Percentiles rank a stretch among this genome's conserved stretches.
These are phyloP conservation scores for Phylloscopus trochiloides DNA, from an alignment of 2,113 vertebrate genomes.

Conservation along the genomic window DNA sequence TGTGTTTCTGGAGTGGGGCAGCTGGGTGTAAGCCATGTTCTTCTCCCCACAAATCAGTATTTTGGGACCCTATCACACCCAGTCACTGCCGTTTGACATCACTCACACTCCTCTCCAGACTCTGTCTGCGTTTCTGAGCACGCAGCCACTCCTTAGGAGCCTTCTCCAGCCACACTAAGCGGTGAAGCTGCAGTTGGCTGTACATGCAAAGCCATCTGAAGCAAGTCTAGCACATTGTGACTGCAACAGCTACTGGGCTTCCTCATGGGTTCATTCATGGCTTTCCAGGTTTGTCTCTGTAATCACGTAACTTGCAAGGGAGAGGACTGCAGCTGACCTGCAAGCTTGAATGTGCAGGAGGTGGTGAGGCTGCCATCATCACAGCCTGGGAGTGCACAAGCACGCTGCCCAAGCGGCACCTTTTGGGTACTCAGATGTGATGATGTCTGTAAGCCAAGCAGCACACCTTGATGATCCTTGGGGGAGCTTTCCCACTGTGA, in stretches of 20 bases:
- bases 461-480: not conserved
- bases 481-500: accelerated
- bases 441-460: not conserved
- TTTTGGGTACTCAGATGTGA: not conserved
- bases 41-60: not conserved
- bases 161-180: not conserved
- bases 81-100: not conserved
- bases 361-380: not conserved
- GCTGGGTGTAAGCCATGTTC: not conserved
- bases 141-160: accelerated
- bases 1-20: accelerated
- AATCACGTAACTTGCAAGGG: not conserved
- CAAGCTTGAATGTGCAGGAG: not conserved
- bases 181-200: not conserved
- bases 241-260: not conserved
- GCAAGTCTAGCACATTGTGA: not conserved
- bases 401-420: not conserved
- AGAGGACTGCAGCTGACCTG: not conserved
- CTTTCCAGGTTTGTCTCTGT: not conserved
- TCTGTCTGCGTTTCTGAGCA: not conserved
- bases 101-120: accelerated
- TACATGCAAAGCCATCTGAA: too few species aligned
- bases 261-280: not conserved
- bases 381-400: not conserved
- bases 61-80: not conserved